phyloP scores from a whole-genome alignment of 2,888 invertebrate species.

The Lissonota sp. region DNA sequence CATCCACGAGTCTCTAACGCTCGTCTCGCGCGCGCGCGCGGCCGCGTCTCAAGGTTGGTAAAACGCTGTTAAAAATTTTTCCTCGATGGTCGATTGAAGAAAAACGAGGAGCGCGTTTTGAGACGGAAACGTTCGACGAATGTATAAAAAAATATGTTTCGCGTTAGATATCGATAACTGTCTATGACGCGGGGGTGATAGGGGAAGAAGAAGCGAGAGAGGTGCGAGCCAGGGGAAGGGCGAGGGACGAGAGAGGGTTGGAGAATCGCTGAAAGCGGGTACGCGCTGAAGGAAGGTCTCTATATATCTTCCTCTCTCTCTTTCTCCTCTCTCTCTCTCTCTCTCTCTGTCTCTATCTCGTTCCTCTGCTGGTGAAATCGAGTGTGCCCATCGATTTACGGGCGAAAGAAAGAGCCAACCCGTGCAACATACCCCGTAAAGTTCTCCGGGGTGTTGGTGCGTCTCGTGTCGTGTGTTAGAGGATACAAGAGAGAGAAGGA shows the following conservation, averaged over 20 bases:
- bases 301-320: slow-evolving; percentile 25
- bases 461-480: slow-evolving; percentile 62
- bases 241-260: slow-evolving; percentile 33
- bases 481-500: not conserved
- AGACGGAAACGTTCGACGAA: slow-evolving; percentile 8
- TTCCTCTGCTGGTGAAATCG: slow-evolving; percentile 73
- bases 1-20: slow-evolving; percentile 22
- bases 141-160: slow-evolving; percentile 25
- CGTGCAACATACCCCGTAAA: slow-evolving; percentile 64
- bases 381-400: slow-evolving; percentile 79
- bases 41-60: slow-evolving; percentile 19
- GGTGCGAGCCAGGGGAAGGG: slow-evolving; percentile 26
- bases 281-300: slow-evolving; percentile 47
- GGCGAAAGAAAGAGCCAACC: slow-evolving; percentile 71
- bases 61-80: not conserved
- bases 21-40: slow-evolving; percentile 68
- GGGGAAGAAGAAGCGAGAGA: slow-evolving; percentile 24
- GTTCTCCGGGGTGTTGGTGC: slow-evolving; percentile 75
- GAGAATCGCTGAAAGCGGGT: slow-evolving; percentile 59
- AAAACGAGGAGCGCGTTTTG: slow-evolving; percentile 23
- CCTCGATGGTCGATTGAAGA: slow-evolving; percentile 22
- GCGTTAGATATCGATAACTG: slow-evolving; percentile 51
- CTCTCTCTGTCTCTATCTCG: slow-evolving; percentile 16
- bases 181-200: not conserved
- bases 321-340: slow-evolving; percentile 26